These are phyloP conservation scores for Drosophila rellima DNA, from an alignment of 2,888 invertebrate genomes.

Conservation along the genomic window DNA sequence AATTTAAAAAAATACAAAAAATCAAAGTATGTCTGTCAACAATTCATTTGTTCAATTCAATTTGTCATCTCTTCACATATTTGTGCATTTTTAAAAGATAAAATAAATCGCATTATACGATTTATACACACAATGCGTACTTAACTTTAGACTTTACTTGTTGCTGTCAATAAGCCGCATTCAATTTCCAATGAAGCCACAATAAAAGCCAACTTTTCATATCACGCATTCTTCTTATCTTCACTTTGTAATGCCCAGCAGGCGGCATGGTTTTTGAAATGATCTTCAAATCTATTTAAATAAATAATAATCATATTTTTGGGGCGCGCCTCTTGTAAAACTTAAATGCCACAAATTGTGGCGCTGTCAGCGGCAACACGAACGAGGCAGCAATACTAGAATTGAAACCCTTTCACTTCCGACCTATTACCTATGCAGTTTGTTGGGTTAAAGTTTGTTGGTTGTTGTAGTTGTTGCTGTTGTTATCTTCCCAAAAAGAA, in stretches of 20 bases:
- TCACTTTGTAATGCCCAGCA: constrained; percentile 3
- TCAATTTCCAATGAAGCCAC: constrained; percentile 9
- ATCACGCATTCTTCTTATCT: constrained; percentile 12
- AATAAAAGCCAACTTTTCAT: constrained; percentile 8
- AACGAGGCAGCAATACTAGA: too few species aligned
- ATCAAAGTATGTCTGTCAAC: background rate
- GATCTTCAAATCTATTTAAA: constrained; percentile 18
- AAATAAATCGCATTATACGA: background rate
- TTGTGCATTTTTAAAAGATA: background rate
- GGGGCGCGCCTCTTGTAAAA: constrained; percentile 36
- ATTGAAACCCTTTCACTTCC: constrained; percentile 70
- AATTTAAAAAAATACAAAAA: background rate
- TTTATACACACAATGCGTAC: background rate
- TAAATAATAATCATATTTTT: constrained; percentile 24
- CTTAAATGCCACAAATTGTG: constrained; percentile 48
- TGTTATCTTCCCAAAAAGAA: constrained; percentile 29
- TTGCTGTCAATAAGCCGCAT: constrained; percentile 3
- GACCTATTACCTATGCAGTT: constrained; percentile 58
- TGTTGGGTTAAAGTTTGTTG: constrained; percentile 73
- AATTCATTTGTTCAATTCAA: background rate
- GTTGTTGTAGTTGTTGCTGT: constrained; percentile 29
- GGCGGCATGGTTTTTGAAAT: constrained; percentile 17
- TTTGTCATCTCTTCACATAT: background rate
- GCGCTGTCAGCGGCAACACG: constrained; percentile 44
- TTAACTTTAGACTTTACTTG: background rate